Base-by-base conservation (phyloP, 2,888 invertebrate species). In the Tachina lurida region DNA sequence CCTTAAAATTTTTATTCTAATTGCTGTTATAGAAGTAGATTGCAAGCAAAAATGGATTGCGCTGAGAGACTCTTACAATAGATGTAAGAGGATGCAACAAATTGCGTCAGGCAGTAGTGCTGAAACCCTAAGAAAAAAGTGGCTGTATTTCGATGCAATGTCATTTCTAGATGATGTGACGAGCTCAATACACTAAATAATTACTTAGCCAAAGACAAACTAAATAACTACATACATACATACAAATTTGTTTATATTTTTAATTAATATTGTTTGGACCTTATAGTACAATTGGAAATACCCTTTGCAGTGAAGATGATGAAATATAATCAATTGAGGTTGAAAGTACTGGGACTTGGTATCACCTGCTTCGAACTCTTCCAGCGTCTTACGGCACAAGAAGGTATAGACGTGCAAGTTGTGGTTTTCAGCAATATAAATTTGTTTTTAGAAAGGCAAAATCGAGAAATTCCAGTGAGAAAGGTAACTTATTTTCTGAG, bases 161-260 rank as follows among this genome's bases (percentile, higher is more conserved):
- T 5, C 13, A 15, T 52, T 68, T 68, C 52, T 68, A 68, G 52
- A 68, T 52, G 22, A 68, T 52, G 49, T 68, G 19, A 22, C 52
- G 39, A 52, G 39, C 9, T 52, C 49, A 7, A 47, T 52, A 52
- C 68, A 39, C 52, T 68, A 68, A 68, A 52, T 52, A n/a, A 19
- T 45, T 65, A 47, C 31, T 19, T 22, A 5, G 22, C 15, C 4
- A 31, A 31, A 31, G 4, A 31, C 31, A 31, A 39, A 47, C 3
- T 47, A 67, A 15, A 3, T 8, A 56, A 31, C 10, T 4, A 47
- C 47, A 15, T 17, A 56, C 22, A 22, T 56, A 22, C n/a, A 47
- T 45, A n/a, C 22, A 47, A 2, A 47, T 65, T 47, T 67, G 22
- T 47, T 31, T 4, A 67, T n/a, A 67, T 67, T 56, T 56, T 56